Base-by-base conservation (phyloP, 2,797 vertebrate species). In the Lithobates sylvaticus region DNA sequence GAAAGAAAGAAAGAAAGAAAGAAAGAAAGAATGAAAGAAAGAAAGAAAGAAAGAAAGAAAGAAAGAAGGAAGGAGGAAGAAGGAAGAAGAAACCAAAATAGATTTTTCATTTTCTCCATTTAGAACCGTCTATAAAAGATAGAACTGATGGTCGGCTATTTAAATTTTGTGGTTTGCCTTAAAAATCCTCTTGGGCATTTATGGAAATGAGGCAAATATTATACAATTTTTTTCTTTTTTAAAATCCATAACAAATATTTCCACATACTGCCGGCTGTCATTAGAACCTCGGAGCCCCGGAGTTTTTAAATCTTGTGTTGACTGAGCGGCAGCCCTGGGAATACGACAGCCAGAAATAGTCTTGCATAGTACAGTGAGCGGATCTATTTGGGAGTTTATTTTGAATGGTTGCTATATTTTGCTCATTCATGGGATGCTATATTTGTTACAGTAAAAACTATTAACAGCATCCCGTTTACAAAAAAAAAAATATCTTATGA, bases 371-470 rank as follows among this genome's bases (percentile, higher is more conserved):
- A 58, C 29, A 84, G 71, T 0, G 76, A 86, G 85, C 69, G 68
- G 39, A 73, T 78, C 85, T 86, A 78, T 86, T 86, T 86, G 85
- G n/a, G 76, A 79, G 70, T 29, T 78, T 83, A 78, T 3, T 83
- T 80, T 88, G 69, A 90, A 88, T 83, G 50, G 84, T 32, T 54
- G 54, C 18, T 13, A 83, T 87, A 3, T 61, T 88, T 58, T 64
- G 18, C 74, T 84, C 84, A 88, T 89, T 88, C 83, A 81, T 36
- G 47, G 58, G 70, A 87, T 68, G 69, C 61, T 71, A 27, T 72
- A 88, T 42, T 78, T 70, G 82, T 72, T 74, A 88, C 86, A 75
- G 76, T 88, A 78, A 81, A 29, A 70, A 67, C 80, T 87, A 87
- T 87, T 83, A 87, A 78, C 75, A 83, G 80, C 85, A 83, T 32